These are phyloP conservation scores for Cynaeus angustus DNA, from an alignment of 2,888 invertebrate genomes.

Conservation along the genomic window DNA sequence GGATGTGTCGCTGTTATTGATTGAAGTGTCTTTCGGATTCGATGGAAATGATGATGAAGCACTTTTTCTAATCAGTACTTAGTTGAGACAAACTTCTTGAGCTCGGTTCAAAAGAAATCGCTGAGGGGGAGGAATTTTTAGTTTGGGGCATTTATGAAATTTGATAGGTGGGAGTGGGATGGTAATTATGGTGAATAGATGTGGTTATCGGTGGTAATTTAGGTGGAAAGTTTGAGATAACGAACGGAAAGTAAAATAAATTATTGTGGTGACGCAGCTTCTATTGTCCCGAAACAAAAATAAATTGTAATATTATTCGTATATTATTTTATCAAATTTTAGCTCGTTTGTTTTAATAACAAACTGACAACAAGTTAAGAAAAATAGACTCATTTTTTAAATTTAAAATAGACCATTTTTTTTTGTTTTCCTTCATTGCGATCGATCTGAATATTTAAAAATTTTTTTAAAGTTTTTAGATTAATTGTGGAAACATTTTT, in stretches of 20 bases:
- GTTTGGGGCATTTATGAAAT: neutral
- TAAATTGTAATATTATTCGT: too few species aligned
- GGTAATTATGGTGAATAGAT: neutral
- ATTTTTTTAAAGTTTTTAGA: too few species aligned
- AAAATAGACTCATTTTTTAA: too few species aligned
- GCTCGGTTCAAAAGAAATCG: neutral
- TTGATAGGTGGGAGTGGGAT: neutral
- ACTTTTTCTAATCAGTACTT: conserved; percentile 7
- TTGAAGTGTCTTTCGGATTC: conserved; percentile 5
- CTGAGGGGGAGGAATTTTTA: neutral
- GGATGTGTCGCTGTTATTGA: conserved; percentile 6
- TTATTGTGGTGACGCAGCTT: too few species aligned
- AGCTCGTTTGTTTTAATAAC: too few species aligned
- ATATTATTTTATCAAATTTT: too few species aligned
- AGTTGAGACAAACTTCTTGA: conserved; percentile 1
- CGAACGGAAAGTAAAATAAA: neutral
- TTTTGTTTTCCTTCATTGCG: too few species aligned
- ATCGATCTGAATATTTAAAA: too few species aligned
- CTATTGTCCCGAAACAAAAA: too few species aligned
- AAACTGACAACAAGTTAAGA: too few species aligned
- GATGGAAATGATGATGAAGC: conserved; percentile 7
- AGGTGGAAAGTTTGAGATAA: neutral
- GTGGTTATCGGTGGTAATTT: neutral
- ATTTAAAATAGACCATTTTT: too few species aligned
- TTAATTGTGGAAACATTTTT: too few species aligned